Base-by-base conservation (phyloP, 2,797 vertebrate species). In the Xerus rutilus region DNA sequence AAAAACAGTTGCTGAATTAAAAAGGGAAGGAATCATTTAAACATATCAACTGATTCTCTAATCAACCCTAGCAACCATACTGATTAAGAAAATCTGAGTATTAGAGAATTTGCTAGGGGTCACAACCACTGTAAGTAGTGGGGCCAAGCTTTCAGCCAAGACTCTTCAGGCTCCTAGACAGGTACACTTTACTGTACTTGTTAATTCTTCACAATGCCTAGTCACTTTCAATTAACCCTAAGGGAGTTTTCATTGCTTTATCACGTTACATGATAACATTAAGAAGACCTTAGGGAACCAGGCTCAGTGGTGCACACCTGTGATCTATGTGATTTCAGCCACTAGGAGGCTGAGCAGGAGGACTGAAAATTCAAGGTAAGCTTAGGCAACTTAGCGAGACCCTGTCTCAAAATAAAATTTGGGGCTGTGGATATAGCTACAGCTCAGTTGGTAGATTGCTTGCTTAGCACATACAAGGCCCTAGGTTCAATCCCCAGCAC, bases 61-160 rank as follows among this genome's bases (percentile, higher is more conserved):
- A 89, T 79, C 65, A 93, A 91, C 43, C 23, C 77, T 90, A 92
- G n/a, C 20, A 87, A 77, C 67, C 39, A 78, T 62, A 78, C 21
- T 57, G 12, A 92, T 86, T 77, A 69, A 67, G 79, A 91, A 95
- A 79, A 86, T 52, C 30, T 69, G 74, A 76, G 52, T 23, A 13
- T 89, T 52, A 86, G 18, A 84, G 32, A 89, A 90, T 49, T 93
- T 83, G 49, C 54, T 91, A 84, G 93, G 86, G 76, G 47, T 81
- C 69, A 86, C 23, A 39, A 25, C 28, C 65, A 78, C 9, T 52
- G 14, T 69, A 82, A 77, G 43, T 49, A 64, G 79, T 21, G 43
- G 15, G 86, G 17, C 21, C 49, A 94, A 76, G 13, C 47, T 87
- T 91, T 94, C 35, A 84, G 47, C 39, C 59, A 28, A 96, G 59